Percentiles rank a stretch among this genome's conserved stretches.
Evolutionary conservation across 2,888 invertebrate species (phyloP).

Genomic region (Myopa tessellatipennis): DNA sequence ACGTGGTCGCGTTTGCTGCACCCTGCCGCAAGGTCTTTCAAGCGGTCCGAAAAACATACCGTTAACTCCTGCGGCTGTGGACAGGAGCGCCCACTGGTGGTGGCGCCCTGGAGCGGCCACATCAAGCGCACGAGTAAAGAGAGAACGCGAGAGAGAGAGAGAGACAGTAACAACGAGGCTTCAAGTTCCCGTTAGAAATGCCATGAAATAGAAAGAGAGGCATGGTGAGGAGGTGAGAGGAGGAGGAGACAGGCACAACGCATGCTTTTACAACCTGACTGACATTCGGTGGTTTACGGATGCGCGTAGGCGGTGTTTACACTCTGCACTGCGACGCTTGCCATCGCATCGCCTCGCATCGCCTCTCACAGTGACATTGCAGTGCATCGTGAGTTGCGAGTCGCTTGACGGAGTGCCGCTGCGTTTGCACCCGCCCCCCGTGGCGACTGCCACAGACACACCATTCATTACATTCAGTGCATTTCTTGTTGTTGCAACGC

Average conservation of each 20-base stretch:
- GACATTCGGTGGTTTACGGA: conserved; percentile 18
- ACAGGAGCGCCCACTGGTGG: background rate
- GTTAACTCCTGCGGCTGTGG: background rate
- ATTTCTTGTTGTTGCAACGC: conserved; percentile 8
- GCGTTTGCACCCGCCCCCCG: background rate
- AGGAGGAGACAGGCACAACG: background rate
- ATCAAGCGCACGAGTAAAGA: background rate
- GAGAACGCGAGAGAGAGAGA: no score
- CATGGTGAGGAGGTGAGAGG: background rate
- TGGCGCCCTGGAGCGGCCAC: conserved; percentile 8
- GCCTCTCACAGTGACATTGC: background rate
- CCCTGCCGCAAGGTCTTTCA: background rate
- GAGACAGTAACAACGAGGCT: background rate
- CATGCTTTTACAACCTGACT: background rate
- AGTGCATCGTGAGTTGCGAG: background rate
- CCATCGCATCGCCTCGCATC: background rate
- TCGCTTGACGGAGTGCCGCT: background rate
- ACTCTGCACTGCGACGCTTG: conserved; percentile 17
- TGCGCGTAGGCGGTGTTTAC: conserved; percentile 38
- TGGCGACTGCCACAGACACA: conserved; percentile 36
- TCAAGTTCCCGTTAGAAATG: conserved; percentile 1
- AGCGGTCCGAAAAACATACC: background rate
- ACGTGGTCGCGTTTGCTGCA: background rate
- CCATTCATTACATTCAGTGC: conserved; percentile 38
- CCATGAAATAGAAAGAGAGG: background rate